phyloP scores from a whole-genome alignment of 2,888 invertebrate genomes.

The Unio pictorum region DNA sequence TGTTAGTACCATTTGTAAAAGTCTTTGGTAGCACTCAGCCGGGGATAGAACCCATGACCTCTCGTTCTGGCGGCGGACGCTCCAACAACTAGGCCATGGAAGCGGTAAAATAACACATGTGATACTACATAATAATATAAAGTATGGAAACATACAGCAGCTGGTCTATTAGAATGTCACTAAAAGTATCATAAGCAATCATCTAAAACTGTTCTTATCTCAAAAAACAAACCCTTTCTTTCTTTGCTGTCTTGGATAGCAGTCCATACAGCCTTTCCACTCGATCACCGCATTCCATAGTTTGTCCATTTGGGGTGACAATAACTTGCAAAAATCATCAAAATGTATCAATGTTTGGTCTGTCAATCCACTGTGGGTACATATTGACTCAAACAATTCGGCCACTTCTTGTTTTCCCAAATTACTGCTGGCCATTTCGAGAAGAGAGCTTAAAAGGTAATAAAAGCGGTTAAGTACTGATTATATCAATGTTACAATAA shows the following conservation, averaged over 20 bases:
- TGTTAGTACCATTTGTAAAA: too few species aligned
- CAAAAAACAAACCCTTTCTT: constrained; percentile 19
- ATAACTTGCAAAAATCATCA: constrained; percentile 63
- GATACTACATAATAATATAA: too few species aligned
- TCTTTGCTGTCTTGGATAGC: constrained; percentile 4
- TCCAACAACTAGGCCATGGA: too few species aligned
- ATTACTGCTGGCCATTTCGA: constrained; percentile 60
- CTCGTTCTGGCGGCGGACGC: too few species aligned
- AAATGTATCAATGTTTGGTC: constrained; percentile 53
- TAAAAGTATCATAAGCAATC: too few species aligned
- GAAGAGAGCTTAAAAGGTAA: constrained; percentile 50
- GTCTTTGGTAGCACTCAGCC: too few species aligned
- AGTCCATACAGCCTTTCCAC: constrained; percentile 58
- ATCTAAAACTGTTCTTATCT: too few species aligned
- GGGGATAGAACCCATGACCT: too few species aligned
- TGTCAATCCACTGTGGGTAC: constrained; percentile 51
- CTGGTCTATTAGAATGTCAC: too few species aligned
- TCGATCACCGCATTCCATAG: constrained; percentile 64
- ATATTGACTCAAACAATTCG: constrained; percentile 55
- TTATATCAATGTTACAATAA: neutral
- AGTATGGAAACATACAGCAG: too few species aligned
- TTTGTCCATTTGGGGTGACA: constrained; percentile 65
- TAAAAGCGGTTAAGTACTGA: neutral
- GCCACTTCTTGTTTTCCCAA: constrained; percentile 34
- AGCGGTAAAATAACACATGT: too few species aligned